A percentile compares a stretch with the other conserved stretches of the same genome.
phyloP scores from a whole-genome alignment of 2,113 vertebrate genomes.

The Spheniscus mendiculus region DNA sequence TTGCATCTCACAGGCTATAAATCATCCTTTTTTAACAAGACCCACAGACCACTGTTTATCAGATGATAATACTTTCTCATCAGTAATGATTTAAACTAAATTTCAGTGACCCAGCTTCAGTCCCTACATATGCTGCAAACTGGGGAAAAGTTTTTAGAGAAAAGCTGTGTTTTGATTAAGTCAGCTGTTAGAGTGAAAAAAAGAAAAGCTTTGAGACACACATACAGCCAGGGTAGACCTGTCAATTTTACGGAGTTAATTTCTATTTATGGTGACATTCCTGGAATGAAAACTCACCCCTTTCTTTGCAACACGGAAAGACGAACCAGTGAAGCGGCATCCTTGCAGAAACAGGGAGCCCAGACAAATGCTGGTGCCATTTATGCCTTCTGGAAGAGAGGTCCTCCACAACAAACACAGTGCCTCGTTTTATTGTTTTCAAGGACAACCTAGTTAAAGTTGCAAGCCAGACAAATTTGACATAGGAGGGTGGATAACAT shows the following conservation, averaged over 20 bases:
- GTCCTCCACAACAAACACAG: neutral
- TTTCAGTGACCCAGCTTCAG: neutral
- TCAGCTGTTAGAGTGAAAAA: neutral
- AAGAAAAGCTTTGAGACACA: neutral
- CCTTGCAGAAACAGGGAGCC: neutral
- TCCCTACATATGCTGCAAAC: neutral
- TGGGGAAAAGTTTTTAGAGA: neutral
- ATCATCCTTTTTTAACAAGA: neutral
- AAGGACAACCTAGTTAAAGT: constrained; percentile 42
- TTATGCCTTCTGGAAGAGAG: neutral
- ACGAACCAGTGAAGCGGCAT: fast-evolving
- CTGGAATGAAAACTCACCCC: neutral
- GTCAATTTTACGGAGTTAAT: neutral
- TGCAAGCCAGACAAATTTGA: constrained; percentile 46
- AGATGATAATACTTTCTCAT: neutral
- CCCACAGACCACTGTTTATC: neutral
- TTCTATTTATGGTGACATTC: neutral
- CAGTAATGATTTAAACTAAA: neutral
- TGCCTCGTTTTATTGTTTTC: neutral
- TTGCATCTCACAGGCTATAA: neutral
- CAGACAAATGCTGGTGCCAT: neutral
- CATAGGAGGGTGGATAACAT: neutral
- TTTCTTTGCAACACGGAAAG: neutral
- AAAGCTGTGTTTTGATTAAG: fast-evolving
- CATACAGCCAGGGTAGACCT: neutral